These are phyloP conservation scores for Drosophila parabipectinata DNA, from an alignment of 1,140 invertebrate species.

Conservation along the genomic window DNA sequence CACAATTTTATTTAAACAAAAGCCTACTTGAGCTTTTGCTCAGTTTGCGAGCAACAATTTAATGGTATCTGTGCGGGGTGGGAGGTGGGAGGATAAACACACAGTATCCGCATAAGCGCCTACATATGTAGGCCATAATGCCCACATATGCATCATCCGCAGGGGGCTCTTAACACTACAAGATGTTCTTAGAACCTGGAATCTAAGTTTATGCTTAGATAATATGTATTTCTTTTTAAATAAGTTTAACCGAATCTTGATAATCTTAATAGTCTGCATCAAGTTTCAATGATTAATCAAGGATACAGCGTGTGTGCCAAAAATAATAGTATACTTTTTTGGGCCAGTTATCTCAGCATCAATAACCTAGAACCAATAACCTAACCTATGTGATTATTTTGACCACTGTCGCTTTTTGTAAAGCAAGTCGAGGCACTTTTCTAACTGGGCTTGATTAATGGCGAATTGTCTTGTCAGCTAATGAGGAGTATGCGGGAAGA, in stretches of 20 bases:
- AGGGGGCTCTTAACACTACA: background rate
- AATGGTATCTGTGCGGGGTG: conserved; percentile 21
- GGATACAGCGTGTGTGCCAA: background rate
- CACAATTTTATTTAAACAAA: conserved; percentile 80
- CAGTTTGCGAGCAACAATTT: conserved; percentile 66
- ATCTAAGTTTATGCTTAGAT: background rate
- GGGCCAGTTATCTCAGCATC: background rate
- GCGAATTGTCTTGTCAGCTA: conserved; percentile 46
- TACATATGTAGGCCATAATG: conserved; percentile 17
- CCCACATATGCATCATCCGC: conserved; percentile 19
- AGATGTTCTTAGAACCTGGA: background rate
- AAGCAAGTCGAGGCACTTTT: conserved; percentile 63
- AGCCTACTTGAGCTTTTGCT: conserved; percentile 74
- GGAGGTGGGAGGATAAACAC: background rate
- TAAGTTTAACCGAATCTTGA: background rate
- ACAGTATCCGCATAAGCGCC: background rate
- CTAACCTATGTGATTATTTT: conserved; percentile 22
- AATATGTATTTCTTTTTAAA: background rate
- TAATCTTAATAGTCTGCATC: background rate
- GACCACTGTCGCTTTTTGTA: conserved; percentile 16
- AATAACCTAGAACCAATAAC: background rate
- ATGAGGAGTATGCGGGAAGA: conserved; percentile 21
- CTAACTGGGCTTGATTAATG: conserved; percentile 47
- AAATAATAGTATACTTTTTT: background rate
- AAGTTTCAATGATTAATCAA: background rate